A percentile compares a stretch with the other conserved stretches of the same genome.
phyloP scores from a whole-genome alignment of 2,888 invertebrate species.

The Mellilla xanthometata region DNA sequence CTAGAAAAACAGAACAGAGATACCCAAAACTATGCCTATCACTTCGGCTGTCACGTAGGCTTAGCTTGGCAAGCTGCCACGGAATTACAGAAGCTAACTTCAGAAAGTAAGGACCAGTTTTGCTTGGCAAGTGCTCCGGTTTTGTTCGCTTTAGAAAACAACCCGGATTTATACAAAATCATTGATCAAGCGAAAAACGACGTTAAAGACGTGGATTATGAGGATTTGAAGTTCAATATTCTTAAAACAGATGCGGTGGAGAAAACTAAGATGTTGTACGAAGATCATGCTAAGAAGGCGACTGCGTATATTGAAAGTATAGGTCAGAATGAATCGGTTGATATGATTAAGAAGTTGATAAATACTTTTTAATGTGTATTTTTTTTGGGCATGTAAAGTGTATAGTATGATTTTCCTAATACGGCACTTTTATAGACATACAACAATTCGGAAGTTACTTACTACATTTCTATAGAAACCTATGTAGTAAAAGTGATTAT shows the following conservation, averaged over 20 bases:
- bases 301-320: slow-evolving; percentile 63
- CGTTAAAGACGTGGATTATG: slow-evolving; percentile 86
- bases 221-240: slow-evolving; percentile 78
- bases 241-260: slow-evolving; percentile 71
- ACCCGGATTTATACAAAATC: slow-evolving; percentile 86
- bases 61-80: slow-evolving; percentile 89
- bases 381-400: background rate
- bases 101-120: slow-evolving; percentile 85
- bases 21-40: slow-evolving; percentile 87
- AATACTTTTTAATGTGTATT: slow-evolving; percentile 54
- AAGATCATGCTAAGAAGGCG: slow-evolving; percentile 69
- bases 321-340: slow-evolving; percentile 67
- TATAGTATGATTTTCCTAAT: too few relatives aligned
- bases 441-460: too few relatives aligned
- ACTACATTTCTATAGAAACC: too few relatives aligned
- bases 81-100: slow-evolving; percentile 70
- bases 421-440: too few relatives aligned
- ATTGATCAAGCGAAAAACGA: slow-evolving; percentile 85
- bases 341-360: slow-evolving; percentile 73
- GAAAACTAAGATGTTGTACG: slow-evolving; percentile 64
- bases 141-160: slow-evolving; percentile 90
- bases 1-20: slow-evolving; percentile 87
- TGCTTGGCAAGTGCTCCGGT: slow-evolving; percentile 92
- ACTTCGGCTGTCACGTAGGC: slow-evolving; percentile 92
- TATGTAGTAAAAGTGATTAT: too few relatives aligned